Conservation (phyloP, 2,888 invertebrate species). For the Platypus cylindrus region DNA sequence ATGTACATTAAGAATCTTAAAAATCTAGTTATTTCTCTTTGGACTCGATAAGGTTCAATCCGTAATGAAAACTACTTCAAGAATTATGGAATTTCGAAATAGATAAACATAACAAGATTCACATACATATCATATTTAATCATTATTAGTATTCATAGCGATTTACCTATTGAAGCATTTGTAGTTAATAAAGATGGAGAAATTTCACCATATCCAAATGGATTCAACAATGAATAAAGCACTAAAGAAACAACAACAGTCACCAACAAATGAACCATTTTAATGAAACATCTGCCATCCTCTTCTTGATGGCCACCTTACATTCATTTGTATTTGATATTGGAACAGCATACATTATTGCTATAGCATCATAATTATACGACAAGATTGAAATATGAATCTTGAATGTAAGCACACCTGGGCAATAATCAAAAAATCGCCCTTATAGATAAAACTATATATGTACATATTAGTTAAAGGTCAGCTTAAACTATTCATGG, state of each 20-base stretch:
- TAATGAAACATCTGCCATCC: constrained; percentile 14
- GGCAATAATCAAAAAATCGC: neutral
- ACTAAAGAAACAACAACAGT: too few relatives aligned
- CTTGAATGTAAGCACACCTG: constrained; percentile 2
- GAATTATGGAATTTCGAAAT: too few relatives aligned
- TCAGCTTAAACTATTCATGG: constrained; percentile 2
- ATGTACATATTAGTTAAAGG: neutral
- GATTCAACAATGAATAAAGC: constrained; percentile 9
- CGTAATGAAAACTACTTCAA: neutral
- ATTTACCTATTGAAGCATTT: constrained; percentile 61
- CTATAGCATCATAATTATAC: too few relatives aligned
- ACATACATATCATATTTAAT: neutral
- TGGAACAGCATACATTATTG: too few relatives aligned
- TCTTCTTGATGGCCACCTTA: too few relatives aligned
- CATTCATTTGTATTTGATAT: too few relatives aligned
- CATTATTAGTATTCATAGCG: neutral
- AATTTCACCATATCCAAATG: constrained; percentile 37
- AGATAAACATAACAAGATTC: too few relatives aligned
- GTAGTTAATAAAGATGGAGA: constrained; percentile 60
- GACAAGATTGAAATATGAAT: neutral
- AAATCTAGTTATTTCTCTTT: too few relatives aligned
- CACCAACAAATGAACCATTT: too few relatives aligned
- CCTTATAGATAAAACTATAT: neutral
- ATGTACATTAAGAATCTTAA: too few relatives aligned
- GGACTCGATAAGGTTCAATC: neutral